A percentile compares a stretch with the other conserved stretches of the same genome.
These are phyloP conservation scores for Sakesphorus luctuosus DNA, from an alignment of 2,113 vertebrate species.

Conservation along the genomic window DNA sequence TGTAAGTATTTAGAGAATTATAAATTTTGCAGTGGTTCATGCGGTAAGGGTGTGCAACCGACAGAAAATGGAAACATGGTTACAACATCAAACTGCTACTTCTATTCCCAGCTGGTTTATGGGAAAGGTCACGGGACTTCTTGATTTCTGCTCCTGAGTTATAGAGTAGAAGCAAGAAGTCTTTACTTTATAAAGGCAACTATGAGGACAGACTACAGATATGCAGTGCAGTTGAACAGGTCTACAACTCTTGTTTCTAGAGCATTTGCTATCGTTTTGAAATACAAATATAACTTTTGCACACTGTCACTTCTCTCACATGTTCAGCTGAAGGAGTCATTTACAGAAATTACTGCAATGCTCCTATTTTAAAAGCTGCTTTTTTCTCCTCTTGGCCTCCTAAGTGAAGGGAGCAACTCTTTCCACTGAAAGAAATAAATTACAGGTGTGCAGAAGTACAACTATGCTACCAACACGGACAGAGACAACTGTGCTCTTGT, in stretches of 20 bases:
- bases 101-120: conserved; percentile 67
- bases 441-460: conserved; percentile 70
- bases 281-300: conserved; percentile 63
- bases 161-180: conserved; percentile 62
- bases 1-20: conserved; percentile 58
- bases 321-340: conserved; percentile 45
- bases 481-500: conserved; percentile 66
- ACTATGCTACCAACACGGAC: conserved; percentile 66
- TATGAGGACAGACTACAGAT: conserved; percentile 68
- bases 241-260: conserved; percentile 71
- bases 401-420: conserved; percentile 64
- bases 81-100: conserved; percentile 74
- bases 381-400: conserved; percentile 47
- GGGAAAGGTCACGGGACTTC: conserved; percentile 24
- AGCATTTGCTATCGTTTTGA: conserved; percentile 33
- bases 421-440: conserved; percentile 70
- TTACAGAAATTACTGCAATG: conserved; percentile 33
- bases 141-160: conserved; percentile 51
- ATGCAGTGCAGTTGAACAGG: conserved; percentile 65
- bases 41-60: conserved; percentile 77
- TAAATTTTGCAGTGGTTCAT: conserved; percentile 74
- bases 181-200: conserved; percentile 54
- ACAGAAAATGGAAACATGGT: conserved; percentile 70
- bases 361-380: conserved; percentile 24
- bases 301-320: conserved; percentile 71